A percentile compares a stretch with the other conserved stretches of the same genome.
phyloP scores from a whole-genome alignment of 2,888 invertebrate genomes.

The Calliopum simillimum region DNA sequence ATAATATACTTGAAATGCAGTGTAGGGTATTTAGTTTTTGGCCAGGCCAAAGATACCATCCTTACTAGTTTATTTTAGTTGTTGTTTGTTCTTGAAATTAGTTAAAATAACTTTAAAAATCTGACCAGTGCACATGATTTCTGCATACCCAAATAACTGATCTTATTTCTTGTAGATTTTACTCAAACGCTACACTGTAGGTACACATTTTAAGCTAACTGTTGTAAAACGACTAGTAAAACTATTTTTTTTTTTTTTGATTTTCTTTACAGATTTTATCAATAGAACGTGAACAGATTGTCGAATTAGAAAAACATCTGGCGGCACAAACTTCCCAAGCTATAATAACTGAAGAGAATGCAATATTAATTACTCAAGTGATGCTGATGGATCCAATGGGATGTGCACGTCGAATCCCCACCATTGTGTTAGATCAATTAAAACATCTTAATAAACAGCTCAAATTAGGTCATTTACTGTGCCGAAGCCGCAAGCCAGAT shows the following conservation, averaged over 20 bases:
- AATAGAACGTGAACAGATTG: constrained; percentile 81
- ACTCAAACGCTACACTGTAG: too few relatives aligned
- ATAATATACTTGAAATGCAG: too few relatives aligned
- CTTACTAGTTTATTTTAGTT: too few relatives aligned
- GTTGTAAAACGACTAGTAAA: too few relatives aligned
- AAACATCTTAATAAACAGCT: constrained; percentile 81
- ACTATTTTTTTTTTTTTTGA: constrained; percentile 16
- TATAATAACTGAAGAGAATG: constrained; percentile 90
- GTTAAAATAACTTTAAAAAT: too few relatives aligned
- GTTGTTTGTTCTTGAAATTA: too few relatives aligned
- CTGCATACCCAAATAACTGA: too few relatives aligned
- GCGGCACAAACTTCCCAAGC: constrained; percentile 90
- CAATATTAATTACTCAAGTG: constrained; percentile 85
- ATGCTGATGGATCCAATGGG: constrained; percentile 89
- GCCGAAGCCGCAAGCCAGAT: constrained; percentile 89
- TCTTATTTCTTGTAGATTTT: too few relatives aligned
- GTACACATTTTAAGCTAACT: too few relatives aligned
- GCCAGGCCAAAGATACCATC: too few relatives aligned
- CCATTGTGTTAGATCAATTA: constrained; percentile 81
- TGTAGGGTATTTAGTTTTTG: too few relatives aligned
- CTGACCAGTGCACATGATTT: too few relatives aligned
- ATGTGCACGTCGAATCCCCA: constrained; percentile 84
- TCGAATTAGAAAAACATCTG: constrained; percentile 91
- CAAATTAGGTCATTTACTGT: constrained; percentile 88
- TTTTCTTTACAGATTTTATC: constrained; percentile 71